Base-by-base conservation (phyloP, 53 echinoderm and acorn worm species). In the Temnopleurus reevesii region DNA sequence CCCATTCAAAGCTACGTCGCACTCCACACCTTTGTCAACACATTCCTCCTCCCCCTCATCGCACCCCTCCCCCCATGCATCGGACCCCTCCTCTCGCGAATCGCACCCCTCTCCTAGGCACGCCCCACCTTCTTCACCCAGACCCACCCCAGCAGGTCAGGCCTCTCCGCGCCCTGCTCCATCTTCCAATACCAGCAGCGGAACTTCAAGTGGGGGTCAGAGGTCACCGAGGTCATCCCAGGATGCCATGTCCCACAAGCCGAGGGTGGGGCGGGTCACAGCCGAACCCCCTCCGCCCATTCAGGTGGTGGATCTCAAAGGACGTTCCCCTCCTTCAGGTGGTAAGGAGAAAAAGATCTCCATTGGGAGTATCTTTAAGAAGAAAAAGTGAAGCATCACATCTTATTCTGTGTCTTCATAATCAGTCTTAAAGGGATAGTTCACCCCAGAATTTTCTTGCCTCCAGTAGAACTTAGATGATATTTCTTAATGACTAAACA, bases 221-320 rank as follows among this genome's bases (percentile, higher is more conserved):
- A 46, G 59, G 30, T 59, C 46, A 80, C 71, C 43, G 23, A 71
- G 71, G 71, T 21, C 4, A 38, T 71, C 41, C 71, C 71, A 71
- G 15, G 71, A 79, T 54, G 77, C 47, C 27, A 27, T 47, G 45
- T 26, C 90, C 60, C 81, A 64, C 45, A 38, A 54, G 34, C 56
- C 81, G 46, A 61, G 35, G 33, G 90, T 93, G 65, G 84, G 89
- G 53, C 77, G 36, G 36, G 93, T 93, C 19, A 93, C 93, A 1
- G 93, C 93, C 1, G 77, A 49, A 36, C 93, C 93, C 4, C 93
- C 93, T 28, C 93, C 93, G 4, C 93, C 93, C 19, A 89, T 91
- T 15, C 84, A 77, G 26, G 45, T 93, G 17, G 84, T 83, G 33
- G 84, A 46, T 34, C 44, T 93, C n/a, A 91, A 91, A 23, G 86